Conservation (phyloP, 2,797 vertebrate genomes). For the Miichthys miiuy region DNA sequence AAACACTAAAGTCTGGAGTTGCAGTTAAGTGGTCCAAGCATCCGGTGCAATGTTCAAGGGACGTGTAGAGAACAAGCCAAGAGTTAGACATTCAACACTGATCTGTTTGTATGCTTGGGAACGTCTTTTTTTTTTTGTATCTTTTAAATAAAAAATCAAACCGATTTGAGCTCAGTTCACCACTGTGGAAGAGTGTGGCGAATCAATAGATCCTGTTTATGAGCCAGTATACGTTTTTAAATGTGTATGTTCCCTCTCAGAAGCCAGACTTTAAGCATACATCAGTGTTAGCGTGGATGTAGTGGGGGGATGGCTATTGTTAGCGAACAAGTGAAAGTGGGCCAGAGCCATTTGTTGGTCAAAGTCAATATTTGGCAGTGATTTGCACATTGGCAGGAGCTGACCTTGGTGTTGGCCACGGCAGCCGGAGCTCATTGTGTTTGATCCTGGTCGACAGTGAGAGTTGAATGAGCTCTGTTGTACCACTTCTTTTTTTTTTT, state of each 20-base stretch:
- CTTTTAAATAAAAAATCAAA: not conserved
- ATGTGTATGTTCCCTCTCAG: not conserved
- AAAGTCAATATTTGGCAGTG: conserved; percentile 76
- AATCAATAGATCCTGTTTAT: not conserved
- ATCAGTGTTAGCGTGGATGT: not conserved
- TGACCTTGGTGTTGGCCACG: conserved; percentile 58
- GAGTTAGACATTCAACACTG: not conserved
- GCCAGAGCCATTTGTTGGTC: conserved; percentile 53
- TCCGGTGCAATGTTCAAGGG: not conserved
- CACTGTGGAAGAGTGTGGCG: not conserved
- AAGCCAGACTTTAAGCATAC: not conserved
- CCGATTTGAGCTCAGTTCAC: not conserved
- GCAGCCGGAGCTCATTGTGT: conserved; percentile 46
- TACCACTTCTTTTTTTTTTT: not conserved
- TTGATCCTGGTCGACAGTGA: conserved; percentile 13
- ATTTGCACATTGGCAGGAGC: conserved; percentile 63
- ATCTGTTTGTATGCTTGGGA: not conserved
- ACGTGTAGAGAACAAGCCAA: not conserved
- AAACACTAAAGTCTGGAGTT: not conserved
- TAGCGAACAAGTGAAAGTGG: conserved; percentile 44
- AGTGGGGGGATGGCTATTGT: not conserved
- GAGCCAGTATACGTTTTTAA: not conserved
- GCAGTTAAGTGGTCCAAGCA: too few relatives aligned
- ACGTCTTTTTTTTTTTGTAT: not conserved
- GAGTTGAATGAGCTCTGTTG: conserved; percentile 38